Evolutionary conservation across 2,797 vertebrate species (phyloP).

Genomic region (Darevskia nairensis): DNA sequence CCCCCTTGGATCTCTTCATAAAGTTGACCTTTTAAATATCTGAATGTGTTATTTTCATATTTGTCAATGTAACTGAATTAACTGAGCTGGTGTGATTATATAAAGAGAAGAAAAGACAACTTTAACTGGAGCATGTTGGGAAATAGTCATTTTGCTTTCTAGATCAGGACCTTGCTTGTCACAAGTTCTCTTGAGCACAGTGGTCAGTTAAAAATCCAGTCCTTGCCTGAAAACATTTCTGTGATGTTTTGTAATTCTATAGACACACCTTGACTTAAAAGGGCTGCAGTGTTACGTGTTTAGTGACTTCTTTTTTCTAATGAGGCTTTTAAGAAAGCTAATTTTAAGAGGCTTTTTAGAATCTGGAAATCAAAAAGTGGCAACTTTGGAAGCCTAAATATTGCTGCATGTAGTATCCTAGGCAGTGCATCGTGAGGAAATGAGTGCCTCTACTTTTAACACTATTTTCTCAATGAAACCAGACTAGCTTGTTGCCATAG

Average conservation of each 20-base stretch:
- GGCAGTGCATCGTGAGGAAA: not conserved
- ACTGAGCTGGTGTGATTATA: not conserved
- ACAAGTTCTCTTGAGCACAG: not conserved
- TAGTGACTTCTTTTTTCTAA: no score
- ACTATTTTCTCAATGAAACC: conserved; percentile 18
- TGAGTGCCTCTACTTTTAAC: not conserved
- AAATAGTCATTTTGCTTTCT: not conserved
- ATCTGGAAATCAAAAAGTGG: not conserved
- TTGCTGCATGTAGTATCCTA: not conserved
- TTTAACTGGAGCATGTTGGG: not conserved
- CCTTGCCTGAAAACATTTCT: not conserved
- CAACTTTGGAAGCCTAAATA: not conserved
- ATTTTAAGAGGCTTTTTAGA: not conserved
- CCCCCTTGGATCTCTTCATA: no score
- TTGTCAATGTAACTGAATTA: not conserved
- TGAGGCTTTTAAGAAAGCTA: not conserved
- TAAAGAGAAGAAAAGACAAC: not conserved
- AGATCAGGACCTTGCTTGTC: not conserved
- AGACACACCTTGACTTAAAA: not conserved
- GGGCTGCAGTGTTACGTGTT: not conserved
- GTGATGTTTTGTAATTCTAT: not conserved
- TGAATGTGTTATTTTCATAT: not conserved
- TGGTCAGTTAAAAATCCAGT: not conserved
- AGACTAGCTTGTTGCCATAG: conserved; percentile 22
- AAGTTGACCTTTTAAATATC: no score